Evolutionary conservation across 2,888 invertebrate genomes (phyloP).

Genomic region (Platycheirus rosarum): DNA sequence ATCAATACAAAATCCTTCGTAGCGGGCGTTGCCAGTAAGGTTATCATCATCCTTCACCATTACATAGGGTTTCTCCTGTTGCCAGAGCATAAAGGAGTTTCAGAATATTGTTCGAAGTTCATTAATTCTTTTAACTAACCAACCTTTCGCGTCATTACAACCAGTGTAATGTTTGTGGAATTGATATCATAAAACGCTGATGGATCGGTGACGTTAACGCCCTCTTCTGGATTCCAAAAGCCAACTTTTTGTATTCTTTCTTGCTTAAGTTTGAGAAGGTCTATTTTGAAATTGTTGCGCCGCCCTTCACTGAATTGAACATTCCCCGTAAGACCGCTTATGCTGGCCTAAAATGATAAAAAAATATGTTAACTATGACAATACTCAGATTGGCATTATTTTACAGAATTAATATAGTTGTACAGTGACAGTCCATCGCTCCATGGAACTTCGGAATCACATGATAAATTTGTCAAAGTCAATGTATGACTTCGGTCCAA

Average conservation of each 20-base stretch:
- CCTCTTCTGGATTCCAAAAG: constrained; percentile 89
- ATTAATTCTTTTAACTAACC: constrained; percentile 12
- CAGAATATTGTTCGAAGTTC: neutral
- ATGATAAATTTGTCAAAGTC: constrained; percentile 89
- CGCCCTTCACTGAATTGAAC: constrained; percentile 93
- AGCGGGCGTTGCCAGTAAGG: constrained; percentile 92
- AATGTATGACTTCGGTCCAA: constrained; percentile 88
- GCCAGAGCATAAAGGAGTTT: too few relatives aligned
- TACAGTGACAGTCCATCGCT: constrained; percentile 89
- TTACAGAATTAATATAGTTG: constrained; percentile 89
- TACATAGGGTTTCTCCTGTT: constrained; percentile 95
- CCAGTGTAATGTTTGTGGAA: constrained; percentile 92
- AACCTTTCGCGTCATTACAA: constrained; percentile 95
- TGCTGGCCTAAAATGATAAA: constrained; percentile 85
- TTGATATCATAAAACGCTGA: constrained; percentile 93
- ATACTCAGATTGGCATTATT: too few relatives aligned
- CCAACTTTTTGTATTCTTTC: constrained; percentile 92
- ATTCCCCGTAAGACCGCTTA: constrained; percentile 93
- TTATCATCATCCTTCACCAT: constrained; percentile 94
- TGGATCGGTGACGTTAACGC: constrained; percentile 92
- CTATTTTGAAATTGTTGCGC: constrained; percentile 92
- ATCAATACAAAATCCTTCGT: constrained; percentile 96
- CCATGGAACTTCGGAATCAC: constrained; percentile 91
- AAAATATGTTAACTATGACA: constrained; percentile 1
- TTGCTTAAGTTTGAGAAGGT: constrained; percentile 91